Evolutionary conservation across 2,113 vertebrate species (phyloP).

Genomic region (Mola mola): DNA sequence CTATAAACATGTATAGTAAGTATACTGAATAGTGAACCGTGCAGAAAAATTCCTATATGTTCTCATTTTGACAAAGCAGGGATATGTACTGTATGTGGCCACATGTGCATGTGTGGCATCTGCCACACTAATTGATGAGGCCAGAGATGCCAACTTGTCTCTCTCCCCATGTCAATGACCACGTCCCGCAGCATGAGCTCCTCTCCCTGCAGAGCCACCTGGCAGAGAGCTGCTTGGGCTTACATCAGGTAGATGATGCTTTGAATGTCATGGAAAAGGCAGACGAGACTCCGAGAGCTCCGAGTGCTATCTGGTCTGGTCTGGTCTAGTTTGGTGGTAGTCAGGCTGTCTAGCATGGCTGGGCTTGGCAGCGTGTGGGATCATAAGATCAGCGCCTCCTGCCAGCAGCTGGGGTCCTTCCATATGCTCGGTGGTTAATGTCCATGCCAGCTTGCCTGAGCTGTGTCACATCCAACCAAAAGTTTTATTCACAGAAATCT

Average conservation of each 20-base stretch:
- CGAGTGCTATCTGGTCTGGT: constrained; percentile 61
- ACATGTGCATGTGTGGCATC: constrained; percentile 26
- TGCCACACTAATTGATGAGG: constrained; percentile 43
- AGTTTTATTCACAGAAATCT: constrained; percentile 48
- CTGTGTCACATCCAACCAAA: constrained; percentile 61
- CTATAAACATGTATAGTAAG: constrained; percentile 79
- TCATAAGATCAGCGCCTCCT: constrained; percentile 72
- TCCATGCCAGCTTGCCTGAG: constrained; percentile 52
- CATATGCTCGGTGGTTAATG: constrained; percentile 76
- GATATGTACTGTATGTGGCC: background rate
- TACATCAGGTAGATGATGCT: constrained; percentile 55
- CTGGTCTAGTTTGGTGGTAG: constrained; percentile 65
- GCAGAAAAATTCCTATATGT: too few relatives aligned
- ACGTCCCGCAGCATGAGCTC: constrained; percentile 60
- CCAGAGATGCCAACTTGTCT: constrained; percentile 44
- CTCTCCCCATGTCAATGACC: constrained; percentile 44
- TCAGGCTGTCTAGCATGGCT: constrained; percentile 71
- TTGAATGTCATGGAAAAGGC: constrained; percentile 21
- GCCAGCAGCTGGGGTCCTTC: constrained; percentile 73
- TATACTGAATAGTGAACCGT: constrained; percentile 68
- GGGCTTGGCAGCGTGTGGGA: constrained; percentile 67
- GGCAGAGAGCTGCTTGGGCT: constrained; percentile 51
- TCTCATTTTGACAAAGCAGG: too few relatives aligned
- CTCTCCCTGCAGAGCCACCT: constrained; percentile 51
- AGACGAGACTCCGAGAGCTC: constrained; percentile 33